Base-by-base conservation (phyloP, 1,140 invertebrate species). In the Ceratoteleas bidentatus region DNA sequence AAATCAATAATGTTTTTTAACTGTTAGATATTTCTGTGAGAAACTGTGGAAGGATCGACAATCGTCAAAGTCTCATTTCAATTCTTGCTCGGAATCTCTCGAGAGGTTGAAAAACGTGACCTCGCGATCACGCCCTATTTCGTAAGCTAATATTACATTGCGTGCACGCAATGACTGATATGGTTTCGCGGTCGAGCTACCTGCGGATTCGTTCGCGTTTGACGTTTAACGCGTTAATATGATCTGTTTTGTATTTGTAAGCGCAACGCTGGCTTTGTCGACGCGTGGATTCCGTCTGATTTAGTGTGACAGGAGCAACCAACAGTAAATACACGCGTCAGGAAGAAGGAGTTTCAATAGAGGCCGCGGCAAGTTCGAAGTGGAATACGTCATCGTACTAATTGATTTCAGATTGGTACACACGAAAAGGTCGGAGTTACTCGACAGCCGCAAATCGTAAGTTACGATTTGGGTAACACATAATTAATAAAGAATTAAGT, bases 171-270 rank as follows among this genome's bases (percentile, higher is more conserved):
- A 6, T 47, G 52, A 34, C 52, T 56, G 32, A 14, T 66, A 65
- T 53, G 50, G 50, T 65, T 68, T 68, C 53, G 53, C n/a, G 53
- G 64, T 47, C 57, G 33, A 47, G 40, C 64, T 54, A 43, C 9
- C 1, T 5, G 38, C 65, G 40, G 36, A 60, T 70, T 11, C 34
- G 53, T 50, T 57, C 16, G 9, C 32, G 7, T 69, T 69, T 69
- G 66, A 70, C 66, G 66, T 70, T 58, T 57, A 47, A 58, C 45
- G 53, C 54, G 43, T 69, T 69, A 66, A 66, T 56, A 34, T 47
- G 32, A 69, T 43, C 53, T 38, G 13, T 58, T 69, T 69, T 57
- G 65, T 69, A 69, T 15, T 68, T 68, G 52, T 68, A 68, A 69
- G 49, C 50, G 38, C 7, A 38, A 9, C 16, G 34, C 4, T n/a